Base-by-base conservation (phyloP, 2,797 vertebrate species). In the Graptemys geographica region DNA sequence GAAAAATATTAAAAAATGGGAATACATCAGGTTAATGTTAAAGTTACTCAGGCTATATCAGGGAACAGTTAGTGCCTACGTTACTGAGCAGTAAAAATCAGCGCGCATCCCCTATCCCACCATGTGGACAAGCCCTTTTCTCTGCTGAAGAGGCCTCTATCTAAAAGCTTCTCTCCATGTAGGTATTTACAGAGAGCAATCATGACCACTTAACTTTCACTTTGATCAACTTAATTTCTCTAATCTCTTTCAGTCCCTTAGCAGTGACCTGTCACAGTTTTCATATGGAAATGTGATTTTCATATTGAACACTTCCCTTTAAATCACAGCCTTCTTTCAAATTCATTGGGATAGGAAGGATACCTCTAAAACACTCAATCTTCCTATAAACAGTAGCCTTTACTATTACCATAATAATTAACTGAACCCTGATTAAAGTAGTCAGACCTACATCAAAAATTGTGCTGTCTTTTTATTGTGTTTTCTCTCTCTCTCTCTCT, bases 11-110 rank as follows among this genome's bases (percentile, higher is more conserved):
- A 87, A 49, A 25, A 55, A 41, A 3, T 89, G 72, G 2, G 41
- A 88, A 84, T 78, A 90, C 41, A 84, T 87, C 37, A 65, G 37
- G n/a, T 87, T 95, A 84, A 79, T 88, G 25, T 81, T 57, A 81
- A 41, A 53, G 15, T 81, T 19, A 37, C 25, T 11, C 27, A 1
- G 81, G 7, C 23, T 85, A 65, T 84, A n/a, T 94, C 33, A 51
- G 59, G 31, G 31, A 33, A 62, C 13, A 62, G 31, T 62, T 62
- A 62, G 59, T 33, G 18, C 18, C 18, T 5, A 65, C 2, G 15
- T 69, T 37, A 69, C 33, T 69, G n/a, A 69, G n/a, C n/a, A 19
- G 9, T 37, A 37, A 8, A 69, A 69, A 69, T 69, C 65, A 69
- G 8, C 9, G 18, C 1, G 4, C 19, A 37, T 37, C 27, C 57